Percentiles rank a stretch among this genome's conserved stretches.
Conservation (phyloP, 2,888 invertebrate species). For the Fissipunctia ypsillon region DNA sequence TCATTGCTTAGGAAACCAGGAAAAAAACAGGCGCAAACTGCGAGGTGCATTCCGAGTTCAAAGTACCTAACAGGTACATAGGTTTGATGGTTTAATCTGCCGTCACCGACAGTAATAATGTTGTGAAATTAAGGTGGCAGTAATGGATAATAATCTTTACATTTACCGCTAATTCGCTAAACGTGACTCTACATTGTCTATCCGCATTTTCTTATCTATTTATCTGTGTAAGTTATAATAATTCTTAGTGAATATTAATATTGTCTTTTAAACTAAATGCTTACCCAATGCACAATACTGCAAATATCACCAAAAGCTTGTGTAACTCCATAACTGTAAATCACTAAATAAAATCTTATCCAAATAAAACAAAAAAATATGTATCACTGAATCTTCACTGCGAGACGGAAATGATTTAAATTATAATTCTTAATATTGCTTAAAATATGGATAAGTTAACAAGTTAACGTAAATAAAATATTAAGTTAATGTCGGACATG, state of each 20-base stretch:
- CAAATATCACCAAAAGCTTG: slow-evolving; percentile 57
- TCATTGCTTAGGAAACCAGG: neutral
- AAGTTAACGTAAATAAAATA: slow-evolving; percentile 41
- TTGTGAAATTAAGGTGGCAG: slow-evolving; percentile 2
- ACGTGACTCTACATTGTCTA: neutral
- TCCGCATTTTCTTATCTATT: neutral
- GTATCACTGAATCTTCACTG: slow-evolving; percentile 60
- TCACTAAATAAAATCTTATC: slow-evolving; percentile 29
- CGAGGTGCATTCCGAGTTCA: neutral
- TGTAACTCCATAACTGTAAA: slow-evolving; percentile 55
- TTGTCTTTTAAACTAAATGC: slow-evolving; percentile 27
- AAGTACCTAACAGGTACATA: neutral
- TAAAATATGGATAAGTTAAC: slow-evolving; percentile 28
- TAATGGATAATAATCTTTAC: slow-evolving; percentile 13
- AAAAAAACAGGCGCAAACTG: slow-evolving; percentile 8
- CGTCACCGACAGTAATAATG: slow-evolving; percentile 15
- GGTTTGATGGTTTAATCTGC: neutral
- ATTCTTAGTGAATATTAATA: neutral
- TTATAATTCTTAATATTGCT: slow-evolving; percentile 41
- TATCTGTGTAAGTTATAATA: neutral
- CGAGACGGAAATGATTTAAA: slow-evolving; percentile 31
- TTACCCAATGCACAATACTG: slow-evolving; percentile 63
- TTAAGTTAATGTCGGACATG: slow-evolving; percentile 46
- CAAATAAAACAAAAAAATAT: slow-evolving; percentile 32
- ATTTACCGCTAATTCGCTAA: slow-evolving; percentile 14